These are phyloP conservation scores for Conus ventricosus DNA, from an alignment of 1,140 invertebrate species.

Conservation along the genomic window DNA sequence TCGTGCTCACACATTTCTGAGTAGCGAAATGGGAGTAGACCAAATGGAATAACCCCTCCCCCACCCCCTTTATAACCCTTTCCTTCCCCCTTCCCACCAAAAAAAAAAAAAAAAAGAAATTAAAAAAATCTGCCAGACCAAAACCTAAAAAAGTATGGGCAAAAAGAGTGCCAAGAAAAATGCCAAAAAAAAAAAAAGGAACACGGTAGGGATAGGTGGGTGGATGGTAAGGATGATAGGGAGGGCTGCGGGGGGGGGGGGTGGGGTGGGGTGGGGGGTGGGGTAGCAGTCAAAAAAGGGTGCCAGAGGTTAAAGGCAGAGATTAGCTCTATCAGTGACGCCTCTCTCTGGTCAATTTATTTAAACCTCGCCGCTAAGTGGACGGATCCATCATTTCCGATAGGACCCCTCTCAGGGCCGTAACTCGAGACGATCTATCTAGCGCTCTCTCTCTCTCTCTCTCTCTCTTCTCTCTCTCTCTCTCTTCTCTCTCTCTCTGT, in stretches of 20 bases:
- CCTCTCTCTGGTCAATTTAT: conserved; percentile 1
- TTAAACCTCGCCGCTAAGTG: conserved; percentile 22
- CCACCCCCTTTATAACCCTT: no score
- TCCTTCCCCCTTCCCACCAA: no score
- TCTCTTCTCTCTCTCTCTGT: no score
- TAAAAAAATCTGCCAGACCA: no score
- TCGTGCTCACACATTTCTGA: no score
- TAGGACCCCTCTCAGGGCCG: conserved; percentile 6
- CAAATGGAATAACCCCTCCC: no score
- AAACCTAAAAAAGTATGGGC: not conserved
- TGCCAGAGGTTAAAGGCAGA: not conserved
- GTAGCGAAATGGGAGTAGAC: no score
- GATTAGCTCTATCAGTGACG: conserved; percentile 21
- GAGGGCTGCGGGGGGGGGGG: not conserved
- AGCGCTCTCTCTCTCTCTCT: no score
- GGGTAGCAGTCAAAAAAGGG: not conserved
- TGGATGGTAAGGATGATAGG: not conserved
- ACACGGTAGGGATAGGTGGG: not conserved
- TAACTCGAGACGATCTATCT: conserved; percentile 26
- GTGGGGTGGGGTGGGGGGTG: not conserved
- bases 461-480: no score
- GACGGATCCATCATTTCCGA: conserved; percentile 21
- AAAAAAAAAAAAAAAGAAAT: no score
- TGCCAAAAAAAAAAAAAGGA: not conserved
- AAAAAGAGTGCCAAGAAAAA: not conserved